Percentiles rank a stretch among this genome's conserved stretches.
Conservation (phyloP, 2,113 vertebrate species). For the Shinisaurus crocodilurus region DNA sequence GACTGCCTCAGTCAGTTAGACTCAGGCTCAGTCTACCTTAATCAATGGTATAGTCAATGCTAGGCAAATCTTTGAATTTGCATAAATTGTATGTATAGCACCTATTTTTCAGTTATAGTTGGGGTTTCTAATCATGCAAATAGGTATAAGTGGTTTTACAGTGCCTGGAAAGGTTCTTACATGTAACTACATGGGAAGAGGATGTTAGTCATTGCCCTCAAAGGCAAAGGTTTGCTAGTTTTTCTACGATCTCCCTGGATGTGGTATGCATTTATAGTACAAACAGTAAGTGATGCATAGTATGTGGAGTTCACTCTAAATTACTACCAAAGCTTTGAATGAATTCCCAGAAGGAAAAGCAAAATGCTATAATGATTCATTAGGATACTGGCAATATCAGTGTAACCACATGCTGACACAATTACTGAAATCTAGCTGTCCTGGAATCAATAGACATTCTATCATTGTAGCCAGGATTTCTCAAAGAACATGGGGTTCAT, state of each 20-base stretch:
- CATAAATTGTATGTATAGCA: neutral
- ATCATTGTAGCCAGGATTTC: slow-evolving; percentile 22
- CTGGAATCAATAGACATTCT: slow-evolving; percentile 10
- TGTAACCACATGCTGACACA: slow-evolving; percentile 9
- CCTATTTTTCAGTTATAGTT: neutral
- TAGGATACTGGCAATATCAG: slow-evolving; percentile 26
- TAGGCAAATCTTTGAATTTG: neutral
- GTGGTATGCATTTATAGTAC: neutral
- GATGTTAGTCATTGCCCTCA: neutral
- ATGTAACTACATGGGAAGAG: neutral
- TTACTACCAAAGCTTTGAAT: slow-evolving; percentile 21
- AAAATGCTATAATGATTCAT: slow-evolving; percentile 35
- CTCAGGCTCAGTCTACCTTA: neutral
- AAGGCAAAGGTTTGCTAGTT: neutral
- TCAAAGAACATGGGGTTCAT: neutral
- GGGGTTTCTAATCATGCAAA: neutral
- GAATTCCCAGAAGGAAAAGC: slow-evolving; percentile 32
- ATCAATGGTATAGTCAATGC: neutral
- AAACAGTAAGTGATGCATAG: neutral
- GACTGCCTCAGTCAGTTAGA: neutral
- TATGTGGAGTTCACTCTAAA: neutral
- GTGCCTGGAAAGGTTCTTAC: neutral
- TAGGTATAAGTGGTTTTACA: neutral
- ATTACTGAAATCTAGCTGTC: slow-evolving; percentile 17
- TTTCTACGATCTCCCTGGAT: neutral